A percentile compares a stretch with the other conserved stretches of the same genome.
These are phyloP conservation scores for Cotesia vestalis DNA, from an alignment of 1,140 invertebrate species.

Conservation along the genomic window DNA sequence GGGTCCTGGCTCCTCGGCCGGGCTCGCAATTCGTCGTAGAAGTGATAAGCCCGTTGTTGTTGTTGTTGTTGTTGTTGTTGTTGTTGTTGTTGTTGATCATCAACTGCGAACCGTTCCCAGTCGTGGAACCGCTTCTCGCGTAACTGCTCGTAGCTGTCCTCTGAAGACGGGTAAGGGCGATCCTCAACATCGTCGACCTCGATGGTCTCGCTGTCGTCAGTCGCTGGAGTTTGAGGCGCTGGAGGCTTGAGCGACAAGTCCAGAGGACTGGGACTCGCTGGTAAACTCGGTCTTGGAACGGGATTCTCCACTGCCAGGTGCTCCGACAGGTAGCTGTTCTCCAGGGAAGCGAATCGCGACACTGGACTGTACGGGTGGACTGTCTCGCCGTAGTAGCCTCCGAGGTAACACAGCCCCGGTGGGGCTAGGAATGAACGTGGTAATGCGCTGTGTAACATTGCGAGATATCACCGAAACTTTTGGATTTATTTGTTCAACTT, in stretches of 20 bases:
- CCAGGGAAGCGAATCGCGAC: slow-evolving; percentile 48
- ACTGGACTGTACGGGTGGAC: slow-evolving; percentile 45
- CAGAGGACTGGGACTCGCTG: slow-evolving; percentile 56
- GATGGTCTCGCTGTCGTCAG: slow-evolving; percentile 49
- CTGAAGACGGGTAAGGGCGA: slow-evolving; percentile 39
- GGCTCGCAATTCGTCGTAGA: slow-evolving; percentile 23
- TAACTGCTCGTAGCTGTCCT: slow-evolving; percentile 17
- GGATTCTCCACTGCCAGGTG: slow-evolving; percentile 43
- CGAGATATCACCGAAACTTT: neutral
- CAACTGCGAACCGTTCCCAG: slow-evolving; percentile 4
- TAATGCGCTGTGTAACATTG: slow-evolving; percentile 60
- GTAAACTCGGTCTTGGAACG: slow-evolving; percentile 21
- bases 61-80: too few relatives aligned
- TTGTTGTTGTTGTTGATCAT: neutral
- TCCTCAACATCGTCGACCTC: slow-evolving; percentile 59
- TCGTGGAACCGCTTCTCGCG: neutral
- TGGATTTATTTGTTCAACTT: too few relatives aligned
- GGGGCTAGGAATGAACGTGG: slow-evolving; percentile 58
- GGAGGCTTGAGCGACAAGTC: slow-evolving; percentile 64
- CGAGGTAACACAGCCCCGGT: slow-evolving; percentile 55
- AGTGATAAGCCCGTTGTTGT: neutral
- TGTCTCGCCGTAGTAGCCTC: slow-evolving; percentile 55
- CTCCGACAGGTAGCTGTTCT: slow-evolving; percentile 46
- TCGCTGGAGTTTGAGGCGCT: slow-evolving; percentile 40
- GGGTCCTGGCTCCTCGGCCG: neutral